Percentiles rank a stretch among this genome's conserved stretches.
These are phyloP conservation scores for Pogoniulus pusillus DNA, from an alignment of 2,797 vertebrate species.

Conservation along the genomic window DNA sequence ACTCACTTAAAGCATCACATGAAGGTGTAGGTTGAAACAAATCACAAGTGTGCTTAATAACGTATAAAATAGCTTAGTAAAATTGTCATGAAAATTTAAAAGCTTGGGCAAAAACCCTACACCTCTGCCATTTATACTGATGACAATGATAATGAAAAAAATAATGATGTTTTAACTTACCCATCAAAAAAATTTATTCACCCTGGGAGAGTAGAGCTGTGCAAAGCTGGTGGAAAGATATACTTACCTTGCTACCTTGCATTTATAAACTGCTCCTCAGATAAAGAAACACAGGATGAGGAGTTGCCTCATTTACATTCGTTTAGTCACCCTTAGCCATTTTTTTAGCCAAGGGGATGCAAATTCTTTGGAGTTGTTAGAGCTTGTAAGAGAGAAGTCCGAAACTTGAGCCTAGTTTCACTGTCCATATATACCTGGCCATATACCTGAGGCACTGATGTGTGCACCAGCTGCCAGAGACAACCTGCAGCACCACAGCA, in stretches of 20 bases:
- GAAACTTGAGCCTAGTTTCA: background rate
- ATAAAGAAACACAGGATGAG: constrained; percentile 43
- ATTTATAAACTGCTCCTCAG: constrained; percentile 64
- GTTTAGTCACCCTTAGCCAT: background rate
- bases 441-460: accelerated
- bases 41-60: constrained; percentile 68
- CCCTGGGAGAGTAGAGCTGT: constrained; percentile 51
- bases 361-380: background rate
- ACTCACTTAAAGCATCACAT: constrained; percentile 40
- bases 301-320: constrained; percentile 42
- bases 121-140: constrained; percentile 68
- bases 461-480: background rate
- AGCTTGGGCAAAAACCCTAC: constrained; percentile 55
- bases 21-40: constrained; percentile 58
- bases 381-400: background rate
- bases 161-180: constrained; percentile 69
- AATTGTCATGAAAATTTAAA: constrained; percentile 74
- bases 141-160: constrained; percentile 71
- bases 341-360: constrained; percentile 26
- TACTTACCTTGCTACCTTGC: constrained; percentile 62
- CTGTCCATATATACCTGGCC: background rate
- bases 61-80: constrained; percentile 69
- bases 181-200: constrained; percentile 70
- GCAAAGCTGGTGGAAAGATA: constrained; percentile 51
- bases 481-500: background rate